phyloP scores from a whole-genome alignment of 2,888 invertebrate species.

The Tigriopus californicus region DNA sequence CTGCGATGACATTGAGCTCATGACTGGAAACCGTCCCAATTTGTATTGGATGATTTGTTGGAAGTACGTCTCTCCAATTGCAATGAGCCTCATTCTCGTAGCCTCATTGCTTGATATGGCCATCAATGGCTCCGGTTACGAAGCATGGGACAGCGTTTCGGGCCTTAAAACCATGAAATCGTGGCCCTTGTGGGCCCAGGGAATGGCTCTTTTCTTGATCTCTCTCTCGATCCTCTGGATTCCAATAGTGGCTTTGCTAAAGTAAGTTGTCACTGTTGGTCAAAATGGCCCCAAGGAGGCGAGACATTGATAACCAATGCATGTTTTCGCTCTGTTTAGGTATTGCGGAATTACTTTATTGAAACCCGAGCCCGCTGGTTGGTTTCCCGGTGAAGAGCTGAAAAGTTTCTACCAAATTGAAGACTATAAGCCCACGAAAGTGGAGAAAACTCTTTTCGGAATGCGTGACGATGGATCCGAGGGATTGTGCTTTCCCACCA shows the following conservation, averaged over 20 bases:
- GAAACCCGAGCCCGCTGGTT: constrained; percentile 71
- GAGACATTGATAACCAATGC: not conserved
- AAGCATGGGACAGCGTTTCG: constrained; percentile 55
- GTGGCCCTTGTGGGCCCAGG: constrained; percentile 73
- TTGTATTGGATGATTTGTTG: constrained; percentile 84
- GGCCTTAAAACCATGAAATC: constrained; percentile 53
- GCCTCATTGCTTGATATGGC: constrained; percentile 64
- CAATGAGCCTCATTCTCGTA: constrained; percentile 64
- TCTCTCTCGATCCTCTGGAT: constrained; percentile 72
- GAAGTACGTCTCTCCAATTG: constrained; percentile 76
- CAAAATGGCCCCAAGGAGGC: not conserved
- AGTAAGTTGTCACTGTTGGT: constrained; percentile 32
- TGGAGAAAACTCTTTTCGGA: constrained; percentile 42
- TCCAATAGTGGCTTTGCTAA: constrained; percentile 56
- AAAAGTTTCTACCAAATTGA: constrained; percentile 75
- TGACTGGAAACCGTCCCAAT: constrained; percentile 74
- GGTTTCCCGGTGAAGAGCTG: constrained; percentile 75
- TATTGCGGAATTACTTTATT: constrained; percentile 56
- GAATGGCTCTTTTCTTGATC: constrained; percentile 50
- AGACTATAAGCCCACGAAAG: constrained; percentile 47
- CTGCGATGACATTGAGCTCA: constrained; percentile 79
- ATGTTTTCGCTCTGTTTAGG: constrained; percentile 41
- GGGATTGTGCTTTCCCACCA: constrained; percentile 55
- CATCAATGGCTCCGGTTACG: constrained; percentile 60
- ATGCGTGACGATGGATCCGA: constrained; percentile 64